phyloP scores from a whole-genome alignment of 2,797 vertebrate genomes.

The Sebastes variabilis region DNA sequence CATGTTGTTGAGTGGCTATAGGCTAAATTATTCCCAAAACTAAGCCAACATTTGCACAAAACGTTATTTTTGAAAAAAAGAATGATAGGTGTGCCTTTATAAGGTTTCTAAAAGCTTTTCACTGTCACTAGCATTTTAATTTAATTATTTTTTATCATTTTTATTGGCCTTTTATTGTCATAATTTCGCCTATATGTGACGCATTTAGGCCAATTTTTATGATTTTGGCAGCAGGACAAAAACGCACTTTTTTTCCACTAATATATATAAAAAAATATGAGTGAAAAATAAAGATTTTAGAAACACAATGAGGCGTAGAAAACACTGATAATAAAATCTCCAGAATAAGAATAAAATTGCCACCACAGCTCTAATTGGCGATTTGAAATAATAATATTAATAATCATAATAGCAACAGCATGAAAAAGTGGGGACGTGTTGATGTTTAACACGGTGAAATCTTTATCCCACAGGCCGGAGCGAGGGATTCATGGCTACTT shows the following conservation, averaged over 20 bases:
- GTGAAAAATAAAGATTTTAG: not conserved
- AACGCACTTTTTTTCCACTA: not conserved
- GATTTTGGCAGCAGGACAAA: not conserved
- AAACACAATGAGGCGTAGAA: not conserved
- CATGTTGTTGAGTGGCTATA: too few relatives aligned
- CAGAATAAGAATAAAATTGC: constrained; percentile 23
- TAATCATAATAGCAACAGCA: constrained; percentile 53
- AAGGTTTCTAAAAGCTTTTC: too few relatives aligned
- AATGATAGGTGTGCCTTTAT: too few relatives aligned
- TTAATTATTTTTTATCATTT: not conserved
- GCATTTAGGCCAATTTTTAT: not conserved
- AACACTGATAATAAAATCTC: not conserved
- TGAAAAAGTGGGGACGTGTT: constrained; percentile 80
- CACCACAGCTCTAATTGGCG: constrained; percentile 56
- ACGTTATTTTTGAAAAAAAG: too few relatives aligned
- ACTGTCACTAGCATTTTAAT: too few relatives aligned
- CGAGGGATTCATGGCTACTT: constrained; percentile 83
- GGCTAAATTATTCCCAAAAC: too few relatives aligned
- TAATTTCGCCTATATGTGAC: not conserved
- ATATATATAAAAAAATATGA: not conserved
- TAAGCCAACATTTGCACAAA: too few relatives aligned
- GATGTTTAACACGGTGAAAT: constrained; percentile 96
- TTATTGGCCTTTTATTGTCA: not conserved
- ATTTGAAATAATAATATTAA: constrained; percentile 65
- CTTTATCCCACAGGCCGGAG: constrained; percentile 94